Percentiles rank a stretch among this genome's conserved stretches.
Evolutionary conservation across 1,140 invertebrate species (phyloP).

Genomic region (Eueides isabella): DNA sequence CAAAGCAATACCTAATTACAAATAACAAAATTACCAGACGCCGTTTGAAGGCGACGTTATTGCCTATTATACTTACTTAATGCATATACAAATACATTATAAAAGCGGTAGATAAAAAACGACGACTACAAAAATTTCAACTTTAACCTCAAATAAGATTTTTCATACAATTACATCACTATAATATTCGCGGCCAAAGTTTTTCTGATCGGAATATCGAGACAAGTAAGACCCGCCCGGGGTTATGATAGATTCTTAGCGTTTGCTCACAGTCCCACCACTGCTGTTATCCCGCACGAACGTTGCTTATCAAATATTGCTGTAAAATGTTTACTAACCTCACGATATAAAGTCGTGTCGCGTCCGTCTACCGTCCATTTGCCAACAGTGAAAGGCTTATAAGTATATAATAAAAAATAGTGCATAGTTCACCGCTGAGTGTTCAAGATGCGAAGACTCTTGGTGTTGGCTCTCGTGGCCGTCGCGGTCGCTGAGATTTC

Average conservation of each 20-base stretch:
- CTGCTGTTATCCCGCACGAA: conserved; percentile 42
- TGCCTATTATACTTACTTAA: background rate
- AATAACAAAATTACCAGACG: conserved; percentile 4
- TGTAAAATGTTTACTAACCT: conserved; percentile 51
- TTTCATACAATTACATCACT: conserved; percentile 19
- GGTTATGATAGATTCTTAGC: conserved; percentile 63
- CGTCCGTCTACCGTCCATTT: conserved; percentile 41
- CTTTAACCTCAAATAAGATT: conserved; percentile 10
- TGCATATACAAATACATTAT: background rate
- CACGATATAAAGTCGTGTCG: conserved; percentile 48
- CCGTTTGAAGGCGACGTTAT: background rate
- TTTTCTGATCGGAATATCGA: conserved; percentile 44
- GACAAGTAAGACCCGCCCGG: conserved; percentile 55
- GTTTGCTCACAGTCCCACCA: conserved; percentile 44
- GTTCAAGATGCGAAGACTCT: conserved; percentile 58
- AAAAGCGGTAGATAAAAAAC: conserved; percentile 2
- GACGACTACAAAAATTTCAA: background rate
- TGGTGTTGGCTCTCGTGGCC: conserved; percentile 57
- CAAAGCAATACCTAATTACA: conserved; percentile 4
- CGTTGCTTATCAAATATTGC: conserved; percentile 33
- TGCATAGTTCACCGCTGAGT: conserved; percentile 44
- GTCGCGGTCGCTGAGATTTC: conserved; percentile 55
- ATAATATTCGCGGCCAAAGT: conserved; percentile 58
- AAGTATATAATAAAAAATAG: conserved; percentile 71
- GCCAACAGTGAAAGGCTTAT: conserved; percentile 66